Evolutionary conservation across 1,140 invertebrate species (phyloP).

Genomic region (Drosophila sturtevanti): DNA sequence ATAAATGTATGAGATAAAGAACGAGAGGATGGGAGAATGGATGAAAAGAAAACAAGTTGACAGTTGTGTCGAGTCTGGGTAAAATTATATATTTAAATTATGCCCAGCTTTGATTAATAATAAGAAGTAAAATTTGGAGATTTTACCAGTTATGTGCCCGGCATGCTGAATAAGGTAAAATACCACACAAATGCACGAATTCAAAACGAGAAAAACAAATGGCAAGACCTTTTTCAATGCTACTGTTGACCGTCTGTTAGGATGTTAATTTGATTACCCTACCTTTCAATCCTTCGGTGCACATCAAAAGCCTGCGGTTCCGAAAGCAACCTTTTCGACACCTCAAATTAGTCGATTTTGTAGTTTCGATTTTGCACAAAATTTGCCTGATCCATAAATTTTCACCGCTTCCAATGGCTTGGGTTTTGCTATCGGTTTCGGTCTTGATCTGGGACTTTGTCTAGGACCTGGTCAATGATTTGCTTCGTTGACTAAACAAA

Average conservation of each 20-base stretch:
- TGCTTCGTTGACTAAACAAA: slow-evolving; percentile 76
- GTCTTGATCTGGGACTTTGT: neutral
- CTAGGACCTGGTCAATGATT: slow-evolving; percentile 59
- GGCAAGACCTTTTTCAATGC: slow-evolving; percentile 18
- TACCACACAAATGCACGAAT: slow-evolving; percentile 30
- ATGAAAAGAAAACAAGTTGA: slow-evolving; percentile 28
- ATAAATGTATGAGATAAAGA: slow-evolving; percentile 38
- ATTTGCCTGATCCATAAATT: slow-evolving; percentile 50
- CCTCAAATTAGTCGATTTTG: slow-evolving; percentile 78
- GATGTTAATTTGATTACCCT: slow-evolving; percentile 71
- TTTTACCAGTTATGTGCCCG: slow-evolving; percentile 34
- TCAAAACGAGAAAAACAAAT: slow-evolving; percentile 28
- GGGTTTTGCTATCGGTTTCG: slow-evolving; percentile 12
- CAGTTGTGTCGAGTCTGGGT: slow-evolving; percentile 36
- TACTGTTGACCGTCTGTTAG: neutral
- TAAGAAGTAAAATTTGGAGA: slow-evolving; percentile 14
- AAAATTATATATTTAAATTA: slow-evolving; percentile 70
- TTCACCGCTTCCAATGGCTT: slow-evolving; percentile 39
- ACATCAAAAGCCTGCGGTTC: slow-evolving; percentile 66
- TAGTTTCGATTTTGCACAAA: slow-evolving; percentile 58
- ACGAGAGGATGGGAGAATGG: slow-evolving; percentile 12
- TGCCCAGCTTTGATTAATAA: slow-evolving; percentile 63
- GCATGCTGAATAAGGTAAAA: slow-evolving; percentile 47
- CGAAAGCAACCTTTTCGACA: slow-evolving; percentile 47
- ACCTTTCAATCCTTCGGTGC: slow-evolving; percentile 68